These are phyloP conservation scores for Apodemus sylvaticus DNA, from an alignment of 2,113 vertebrate genomes.

Conservation along the genomic window DNA sequence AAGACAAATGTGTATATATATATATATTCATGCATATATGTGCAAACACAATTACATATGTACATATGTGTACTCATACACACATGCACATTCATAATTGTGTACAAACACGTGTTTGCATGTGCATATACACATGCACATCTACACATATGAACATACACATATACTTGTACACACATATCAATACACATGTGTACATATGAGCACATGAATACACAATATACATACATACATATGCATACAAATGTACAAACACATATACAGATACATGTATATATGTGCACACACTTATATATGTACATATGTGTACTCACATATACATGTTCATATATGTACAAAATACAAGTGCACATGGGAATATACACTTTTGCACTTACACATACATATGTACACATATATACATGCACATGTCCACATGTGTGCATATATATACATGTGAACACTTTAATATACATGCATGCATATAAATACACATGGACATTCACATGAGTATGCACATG, in stretches of 20 bases:
- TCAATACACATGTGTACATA: neutral
- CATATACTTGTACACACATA: neutral
- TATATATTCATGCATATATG: neutral
- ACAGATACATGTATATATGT: neutral
- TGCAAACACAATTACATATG: neutral
- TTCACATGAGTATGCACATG: neutral
- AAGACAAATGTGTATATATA: neutral
- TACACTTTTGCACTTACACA: neutral
- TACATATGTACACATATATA: neutral
- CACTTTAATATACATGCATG: neutral
- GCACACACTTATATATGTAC: neutral
- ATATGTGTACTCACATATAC: neutral
- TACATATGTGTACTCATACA: neutral
- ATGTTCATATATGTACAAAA: neutral
- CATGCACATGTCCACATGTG: neutral
- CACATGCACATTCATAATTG: neutral
- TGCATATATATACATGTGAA: neutral
- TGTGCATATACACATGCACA: neutral
- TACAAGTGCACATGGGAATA: neutral
- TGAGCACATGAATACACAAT: neutral
- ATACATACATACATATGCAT: neutral
- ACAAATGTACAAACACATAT: neutral
- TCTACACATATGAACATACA: neutral
- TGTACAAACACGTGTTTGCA: neutral
- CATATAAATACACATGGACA: neutral